Conservation (phyloP, 2,797 vertebrate species). For the Sebastolobus altivelis region DNA sequence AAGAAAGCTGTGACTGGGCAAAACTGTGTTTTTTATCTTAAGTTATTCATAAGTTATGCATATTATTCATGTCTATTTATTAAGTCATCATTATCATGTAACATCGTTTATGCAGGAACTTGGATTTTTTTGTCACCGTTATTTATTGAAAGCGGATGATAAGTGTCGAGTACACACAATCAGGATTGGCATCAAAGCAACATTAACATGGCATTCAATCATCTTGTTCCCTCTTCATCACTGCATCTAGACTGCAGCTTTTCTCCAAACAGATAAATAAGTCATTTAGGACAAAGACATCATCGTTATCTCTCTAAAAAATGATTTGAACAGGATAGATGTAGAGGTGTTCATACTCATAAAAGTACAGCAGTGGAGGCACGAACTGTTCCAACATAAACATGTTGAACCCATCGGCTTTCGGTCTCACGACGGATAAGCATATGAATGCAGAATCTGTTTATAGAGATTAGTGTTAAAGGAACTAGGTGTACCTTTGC, state of each 20-base stretch:
- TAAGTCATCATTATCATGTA: slow-evolving; percentile 20
- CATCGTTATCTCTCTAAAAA: neutral
- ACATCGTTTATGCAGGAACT: neutral
- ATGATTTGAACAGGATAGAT: slow-evolving; percentile 1
- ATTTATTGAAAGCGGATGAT: slow-evolving; percentile 9
- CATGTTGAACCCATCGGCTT: too few relatives aligned
- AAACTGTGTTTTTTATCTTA: slow-evolving; percentile 31
- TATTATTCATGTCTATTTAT: slow-evolving; percentile 38
- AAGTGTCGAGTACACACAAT: neutral
- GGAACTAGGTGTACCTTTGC: slow-evolving; percentile 5
- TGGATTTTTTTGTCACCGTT: neutral
- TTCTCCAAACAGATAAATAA: neutral
- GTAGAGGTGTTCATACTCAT: neutral
- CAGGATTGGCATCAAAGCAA: neutral
- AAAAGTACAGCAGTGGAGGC: neutral
- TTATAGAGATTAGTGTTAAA: neutral
- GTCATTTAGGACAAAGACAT: neutral
- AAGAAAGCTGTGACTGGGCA: slow-evolving; percentile 18
- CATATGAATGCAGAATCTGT: too few relatives aligned
- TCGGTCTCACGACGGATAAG: too few relatives aligned
- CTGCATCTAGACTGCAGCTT: neutral
- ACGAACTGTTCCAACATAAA: neutral
- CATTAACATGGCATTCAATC: neutral
- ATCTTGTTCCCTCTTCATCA: neutral
- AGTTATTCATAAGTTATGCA: slow-evolving; percentile 34